Conservation (phyloP, 2,113 vertebrate species). For the Silurus asotus region DNA sequence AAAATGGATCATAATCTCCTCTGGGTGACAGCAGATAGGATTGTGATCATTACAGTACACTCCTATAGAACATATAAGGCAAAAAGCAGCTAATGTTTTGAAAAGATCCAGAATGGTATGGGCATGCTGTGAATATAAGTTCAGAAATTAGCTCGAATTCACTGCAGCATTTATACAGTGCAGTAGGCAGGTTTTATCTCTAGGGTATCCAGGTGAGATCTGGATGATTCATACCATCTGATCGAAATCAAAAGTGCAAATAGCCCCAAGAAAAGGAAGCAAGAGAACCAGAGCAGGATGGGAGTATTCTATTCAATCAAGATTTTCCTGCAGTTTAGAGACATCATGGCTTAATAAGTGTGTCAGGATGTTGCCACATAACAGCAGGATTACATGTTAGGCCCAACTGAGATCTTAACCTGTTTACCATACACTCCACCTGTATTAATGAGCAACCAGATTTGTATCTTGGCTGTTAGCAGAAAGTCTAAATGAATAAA, state of each 20-base stretch:
- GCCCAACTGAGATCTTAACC: neutral
- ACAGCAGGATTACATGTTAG: neutral
- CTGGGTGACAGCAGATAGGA: neutral
- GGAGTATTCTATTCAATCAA: neutral
- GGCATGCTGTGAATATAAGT: neutral
- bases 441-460: neutral
- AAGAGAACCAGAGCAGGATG: neutral
- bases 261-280: neutral
- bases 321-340: neutral
- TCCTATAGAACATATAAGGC: neutral
- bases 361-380: neutral
- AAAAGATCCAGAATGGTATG: neutral
- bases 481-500: neutral
- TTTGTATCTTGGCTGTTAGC: neutral
- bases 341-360: neutral
- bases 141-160: neutral
- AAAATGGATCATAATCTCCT: neutral
- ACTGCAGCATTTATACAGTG: neutral
- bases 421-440: neutral
- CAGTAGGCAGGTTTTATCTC: neutral
- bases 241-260: neutral
- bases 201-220: neutral
- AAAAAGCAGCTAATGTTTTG: neutral
- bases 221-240: neutral
- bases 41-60: neutral